phyloP scores from a whole-genome alignment of 2,797 vertebrate species.

The Cirrhinus molitorella region DNA sequence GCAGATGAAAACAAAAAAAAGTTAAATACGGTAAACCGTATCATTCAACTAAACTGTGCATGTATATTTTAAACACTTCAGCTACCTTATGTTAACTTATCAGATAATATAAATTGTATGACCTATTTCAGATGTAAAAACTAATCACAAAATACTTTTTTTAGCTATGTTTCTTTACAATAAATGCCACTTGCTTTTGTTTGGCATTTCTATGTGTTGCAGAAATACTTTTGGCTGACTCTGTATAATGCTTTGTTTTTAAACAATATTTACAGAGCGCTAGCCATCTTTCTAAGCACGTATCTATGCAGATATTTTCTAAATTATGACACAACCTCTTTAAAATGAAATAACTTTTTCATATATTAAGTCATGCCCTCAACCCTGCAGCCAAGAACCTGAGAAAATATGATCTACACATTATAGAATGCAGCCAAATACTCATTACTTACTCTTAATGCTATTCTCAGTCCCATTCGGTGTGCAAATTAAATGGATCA shows the following conservation, averaged over 20 bases:
- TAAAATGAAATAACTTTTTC: neutral
- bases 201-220: neutral
- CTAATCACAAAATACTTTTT: no score
- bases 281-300: neutral
- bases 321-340: slow-evolving; percentile 2
- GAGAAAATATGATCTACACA: neutral
- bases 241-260: neutral
- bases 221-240: neutral
- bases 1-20: no score
- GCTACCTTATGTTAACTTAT: no score
- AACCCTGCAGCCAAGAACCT: neutral
- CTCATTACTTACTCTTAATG: slow-evolving; percentile 24
- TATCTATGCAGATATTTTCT: neutral
- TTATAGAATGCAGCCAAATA: slow-evolving; percentile 6
- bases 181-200: neutral
- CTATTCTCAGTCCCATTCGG: slow-evolving; percentile 1
- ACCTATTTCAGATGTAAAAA: no score
- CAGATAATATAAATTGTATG: no score
- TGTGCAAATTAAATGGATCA: neutral
- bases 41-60: no score
- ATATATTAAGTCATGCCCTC: neutral
- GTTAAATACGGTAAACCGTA: no score
- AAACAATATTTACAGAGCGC: neutral
- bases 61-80: no score
- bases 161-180: neutral